Percentiles rank a stretch among this genome's conserved stretches.
These are phyloP conservation scores for Lucifuga dentata DNA, from an alignment of 2,113 vertebrate genomes.

Conservation along the genomic window DNA sequence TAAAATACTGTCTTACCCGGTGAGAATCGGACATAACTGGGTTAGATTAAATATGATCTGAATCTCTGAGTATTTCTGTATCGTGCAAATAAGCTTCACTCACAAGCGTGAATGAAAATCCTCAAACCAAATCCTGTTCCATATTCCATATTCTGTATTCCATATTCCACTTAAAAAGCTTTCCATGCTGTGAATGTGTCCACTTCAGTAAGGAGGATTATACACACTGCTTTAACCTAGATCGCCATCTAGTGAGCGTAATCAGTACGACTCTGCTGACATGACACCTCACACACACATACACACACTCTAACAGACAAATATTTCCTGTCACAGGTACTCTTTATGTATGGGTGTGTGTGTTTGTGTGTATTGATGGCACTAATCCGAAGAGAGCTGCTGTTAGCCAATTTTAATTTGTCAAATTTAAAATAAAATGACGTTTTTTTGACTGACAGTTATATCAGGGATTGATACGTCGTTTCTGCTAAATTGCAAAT, in stretches of 20 bases:
- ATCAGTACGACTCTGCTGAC: neutral
- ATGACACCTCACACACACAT: constrained; percentile 1
- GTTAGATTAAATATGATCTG: constrained; percentile 4
- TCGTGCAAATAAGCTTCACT: neutral
- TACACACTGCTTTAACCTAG: constrained; percentile 68
- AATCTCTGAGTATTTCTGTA: constrained; percentile 4
- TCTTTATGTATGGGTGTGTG: neutral
- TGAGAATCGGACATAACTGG: constrained; percentile 7
- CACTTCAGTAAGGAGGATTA: constrained; percentile 12
- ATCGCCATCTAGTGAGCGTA: constrained; percentile 76
- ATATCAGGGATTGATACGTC: constrained; percentile 12
- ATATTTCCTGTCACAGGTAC: neutral
- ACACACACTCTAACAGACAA: neutral
- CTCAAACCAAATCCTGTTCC: constrained; percentile 23
- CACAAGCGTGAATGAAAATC: constrained; percentile 19
- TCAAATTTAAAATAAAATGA: neutral
- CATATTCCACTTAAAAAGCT: too few relatives aligned
- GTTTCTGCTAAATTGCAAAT: constrained; percentile 15
- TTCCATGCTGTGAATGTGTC: neutral
- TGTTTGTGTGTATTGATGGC: neutral
- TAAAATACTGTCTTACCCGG: constrained; percentile 3
- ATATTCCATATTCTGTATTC: constrained; percentile 6
- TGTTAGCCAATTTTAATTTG: too few relatives aligned
- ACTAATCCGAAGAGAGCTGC: neutral
- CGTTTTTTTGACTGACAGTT: too few relatives aligned